Evolutionary conservation across 2,797 vertebrate genomes (phyloP), one percentile per base, ranked within the genome.

Genomic region (Pygocentrus nattereri): DNA sequence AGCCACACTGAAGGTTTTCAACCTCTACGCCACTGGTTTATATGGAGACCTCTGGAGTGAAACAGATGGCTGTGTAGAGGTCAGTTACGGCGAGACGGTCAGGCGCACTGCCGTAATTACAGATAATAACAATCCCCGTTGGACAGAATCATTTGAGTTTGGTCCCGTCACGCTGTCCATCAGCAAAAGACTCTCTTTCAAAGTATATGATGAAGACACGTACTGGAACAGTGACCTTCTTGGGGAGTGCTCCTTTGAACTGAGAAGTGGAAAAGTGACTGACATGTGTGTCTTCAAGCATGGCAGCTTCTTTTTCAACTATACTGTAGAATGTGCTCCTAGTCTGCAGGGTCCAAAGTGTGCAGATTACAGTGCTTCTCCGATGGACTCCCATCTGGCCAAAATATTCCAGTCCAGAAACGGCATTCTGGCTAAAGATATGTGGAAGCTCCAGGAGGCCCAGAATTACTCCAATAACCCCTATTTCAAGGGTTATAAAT

Each of bases 1-100:
- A 56, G 94, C 92, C 5, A 84, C 5, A 2, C 82, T 94, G 41
- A 27, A 38, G 21, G 90, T 94, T 11, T 87, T 50, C 2, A 11
- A 80, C 0, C 10, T 88, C 34, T 23, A 16, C 0, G 93, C 87
- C 0, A 2, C 1, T 0, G 21, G 3, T 25, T 84, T 94, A 58
- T 88, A 90, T 88, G 93, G 91, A 7, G 92, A 94, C 65, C 0
- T 0, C 15, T 5, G 0, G 1, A 4, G 11, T 6, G 2, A 73
- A 76, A 84, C 82, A n/a, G 82, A 84, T 65, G 82, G 73, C 0
- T 0, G 0, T 65, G 78, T 76, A 67, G 0, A 0, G 41, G 73
- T 80, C 2, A 0, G 0, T n/a, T 80, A 67, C 67, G 12, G 0
- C 0, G 3, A 0, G 2, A 15, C 49, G 76, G 1, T 0, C 0